phyloP scores from a whole-genome alignment of 1,140 invertebrate species.

The Cheumatopsyche charites region DNA sequence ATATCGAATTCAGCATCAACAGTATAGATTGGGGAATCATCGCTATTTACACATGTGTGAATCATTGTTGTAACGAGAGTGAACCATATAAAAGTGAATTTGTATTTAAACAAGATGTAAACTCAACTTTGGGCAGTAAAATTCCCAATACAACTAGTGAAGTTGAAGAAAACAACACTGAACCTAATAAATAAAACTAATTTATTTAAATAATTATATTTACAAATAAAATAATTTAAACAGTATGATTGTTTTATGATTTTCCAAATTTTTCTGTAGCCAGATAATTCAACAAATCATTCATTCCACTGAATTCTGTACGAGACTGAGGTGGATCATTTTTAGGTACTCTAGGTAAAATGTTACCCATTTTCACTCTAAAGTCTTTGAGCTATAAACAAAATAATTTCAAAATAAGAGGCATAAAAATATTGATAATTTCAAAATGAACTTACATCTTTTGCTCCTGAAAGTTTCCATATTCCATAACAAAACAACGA shows the following conservation, averaged over 20 bases:
- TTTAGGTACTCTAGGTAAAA: slow-evolving; percentile 78
- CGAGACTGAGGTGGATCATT: slow-evolving; percentile 81
- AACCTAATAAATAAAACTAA: neutral
- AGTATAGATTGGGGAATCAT: slow-evolving; percentile 89
- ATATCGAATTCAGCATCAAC: slow-evolving; percentile 71
- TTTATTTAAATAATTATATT: too few relatives aligned
- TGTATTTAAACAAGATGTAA: slow-evolving; percentile 89
- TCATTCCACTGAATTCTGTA: slow-evolving; percentile 84
- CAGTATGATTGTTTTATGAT: slow-evolving; percentile 22
- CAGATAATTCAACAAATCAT: slow-evolving; percentile 80
- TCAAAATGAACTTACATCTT: slow-evolving; percentile 64
- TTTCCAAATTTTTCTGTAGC: slow-evolving; percentile 63
- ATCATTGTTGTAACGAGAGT: slow-evolving; percentile 69
- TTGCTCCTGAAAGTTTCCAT: slow-evolving; percentile 88
- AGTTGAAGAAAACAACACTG: neutral
- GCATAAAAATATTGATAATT: neutral
- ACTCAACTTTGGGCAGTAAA: slow-evolving; percentile 7
- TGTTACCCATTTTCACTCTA: slow-evolving; percentile 70
- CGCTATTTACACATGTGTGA: slow-evolving; percentile 82
- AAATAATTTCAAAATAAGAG: neutral
- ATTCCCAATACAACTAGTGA: neutral
- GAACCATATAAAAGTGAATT: slow-evolving; percentile 76
- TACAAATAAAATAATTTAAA: slow-evolving; percentile 7
- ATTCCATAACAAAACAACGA: slow-evolving; percentile 80
- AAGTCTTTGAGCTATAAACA: slow-evolving; percentile 73